These are phyloP conservation scores for Rhimphoctona megacephalus DNA, from an alignment of 2,888 invertebrate genomes.

Conservation along the genomic window DNA sequence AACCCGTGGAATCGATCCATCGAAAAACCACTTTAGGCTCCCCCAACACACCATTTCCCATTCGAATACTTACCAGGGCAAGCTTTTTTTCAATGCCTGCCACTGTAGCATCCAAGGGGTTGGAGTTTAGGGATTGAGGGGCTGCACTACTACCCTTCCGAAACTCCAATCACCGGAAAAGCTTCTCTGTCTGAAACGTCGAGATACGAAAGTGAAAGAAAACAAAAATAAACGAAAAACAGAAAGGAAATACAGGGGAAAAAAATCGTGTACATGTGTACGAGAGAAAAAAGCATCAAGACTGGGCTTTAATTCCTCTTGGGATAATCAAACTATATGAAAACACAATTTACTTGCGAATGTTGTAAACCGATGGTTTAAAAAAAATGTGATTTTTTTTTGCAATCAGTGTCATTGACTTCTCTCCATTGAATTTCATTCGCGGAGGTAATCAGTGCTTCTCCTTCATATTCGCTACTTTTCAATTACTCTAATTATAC, in stretches of 20 bases:
- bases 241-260: background rate
- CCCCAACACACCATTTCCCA: constrained; percentile 47
- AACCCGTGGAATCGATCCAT: constrained; percentile 72
- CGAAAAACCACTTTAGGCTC: constrained; percentile 73
- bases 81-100: constrained; percentile 63
- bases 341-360: background rate
- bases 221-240: background rate
- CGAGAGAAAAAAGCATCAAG: background rate
- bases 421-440: background rate
- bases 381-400: background rate
- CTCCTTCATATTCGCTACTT: background rate
- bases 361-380: background rate
- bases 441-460: background rate
- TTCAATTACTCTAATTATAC: background rate
- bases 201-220: constrained; percentile 24
- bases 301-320: background rate
- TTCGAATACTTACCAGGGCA: constrained; percentile 59
- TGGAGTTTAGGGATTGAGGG: constrained; percentile 24
- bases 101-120: constrained; percentile 18
- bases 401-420: constrained; percentile 15
- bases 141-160: constrained; percentile 68
- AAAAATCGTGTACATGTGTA: background rate
- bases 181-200: constrained; percentile 62
- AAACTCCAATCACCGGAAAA: constrained; percentile 76
- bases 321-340: constrained; percentile 8